Evolutionary conservation across 1,140 invertebrate species (phyloP).

Genomic region (Brachionus calyciflorus): DNA sequence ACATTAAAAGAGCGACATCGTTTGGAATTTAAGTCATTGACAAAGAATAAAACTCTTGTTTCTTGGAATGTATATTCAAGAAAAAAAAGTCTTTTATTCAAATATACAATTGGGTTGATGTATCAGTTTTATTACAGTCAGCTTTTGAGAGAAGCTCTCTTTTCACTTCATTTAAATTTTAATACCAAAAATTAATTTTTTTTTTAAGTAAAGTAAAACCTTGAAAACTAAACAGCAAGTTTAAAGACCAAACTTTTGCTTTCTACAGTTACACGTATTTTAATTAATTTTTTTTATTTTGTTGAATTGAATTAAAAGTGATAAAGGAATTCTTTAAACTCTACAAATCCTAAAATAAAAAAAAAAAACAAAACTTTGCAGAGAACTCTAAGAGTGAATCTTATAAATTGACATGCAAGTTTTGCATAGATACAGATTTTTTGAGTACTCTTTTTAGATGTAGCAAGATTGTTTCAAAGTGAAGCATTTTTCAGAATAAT

Average conservation of each 20-base stretch:
- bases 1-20: constrained; percentile 19
- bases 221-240: not conserved
- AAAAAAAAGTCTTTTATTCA: constrained; percentile 19
- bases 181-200: constrained; percentile 18
- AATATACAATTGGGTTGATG: constrained; percentile 11
- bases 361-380: too few relatives aligned
- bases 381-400: too few relatives aligned
- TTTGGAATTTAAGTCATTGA: not conserved
- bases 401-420: too few relatives aligned
- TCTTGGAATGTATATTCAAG: constrained; percentile 30
- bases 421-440: too few relatives aligned
- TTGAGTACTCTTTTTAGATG: too few relatives aligned
- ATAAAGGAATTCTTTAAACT: too few relatives aligned
- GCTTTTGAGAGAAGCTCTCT: constrained; percentile 19
- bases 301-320: too few relatives aligned
- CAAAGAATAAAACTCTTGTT: constrained; percentile 11
- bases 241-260: not conserved
- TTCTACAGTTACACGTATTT: not conserved
- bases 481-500: too few relatives aligned
- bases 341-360: too few relatives aligned
- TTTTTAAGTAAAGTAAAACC: not conserved
- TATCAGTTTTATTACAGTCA: constrained; percentile 43
- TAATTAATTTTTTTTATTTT: not conserved
- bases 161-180: constrained; percentile 30
- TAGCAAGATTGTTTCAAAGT: too few relatives aligned